phyloP scores from a whole-genome alignment of 2,888 invertebrate species.

The Marasmarcha lunaedactyla region DNA sequence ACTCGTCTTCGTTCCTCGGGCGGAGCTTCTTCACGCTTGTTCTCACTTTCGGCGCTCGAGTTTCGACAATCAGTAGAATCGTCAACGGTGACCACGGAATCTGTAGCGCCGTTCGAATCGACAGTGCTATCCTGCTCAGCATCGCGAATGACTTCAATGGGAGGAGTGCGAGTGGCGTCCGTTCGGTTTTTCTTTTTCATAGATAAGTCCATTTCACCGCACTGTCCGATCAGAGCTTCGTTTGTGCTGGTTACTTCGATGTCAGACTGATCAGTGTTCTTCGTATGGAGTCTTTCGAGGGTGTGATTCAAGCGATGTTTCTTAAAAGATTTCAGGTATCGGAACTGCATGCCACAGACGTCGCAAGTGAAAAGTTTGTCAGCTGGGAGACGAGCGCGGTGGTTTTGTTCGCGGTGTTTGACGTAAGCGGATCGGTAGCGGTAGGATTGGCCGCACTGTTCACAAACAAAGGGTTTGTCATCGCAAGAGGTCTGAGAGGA shows the following conservation, averaged over 20 bases:
- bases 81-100: slow-evolving; percentile 56
- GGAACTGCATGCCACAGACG: slow-evolving; percentile 92
- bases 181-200: slow-evolving; percentile 57
- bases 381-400: slow-evolving; percentile 86
- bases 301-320: slow-evolving; percentile 91
- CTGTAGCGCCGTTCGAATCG: slow-evolving; percentile 73
- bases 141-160: slow-evolving; percentile 57
- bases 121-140: slow-evolving; percentile 80
- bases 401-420: slow-evolving; percentile 88
- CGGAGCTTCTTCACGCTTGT: slow-evolving; percentile 38
- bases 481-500: slow-evolving; percentile 75
- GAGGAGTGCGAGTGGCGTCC: slow-evolving; percentile 55
- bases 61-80: slow-evolving; percentile 57
- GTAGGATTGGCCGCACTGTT: slow-evolving; percentile 92
- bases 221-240: slow-evolving; percentile 68
- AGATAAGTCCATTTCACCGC: slow-evolving; percentile 71
- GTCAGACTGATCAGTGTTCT: slow-evolving; percentile 62
- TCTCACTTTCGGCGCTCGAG: slow-evolving; percentile 51
- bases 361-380: slow-evolving; percentile 92
- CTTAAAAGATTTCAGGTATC: slow-evolving; percentile 90
- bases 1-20: slow-evolving; percentile 37
- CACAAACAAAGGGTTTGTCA: slow-evolving; percentile 92
- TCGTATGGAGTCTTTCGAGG: slow-evolving; percentile 83
- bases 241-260: slow-evolving; percentile 81
- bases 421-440: slow-evolving; percentile 83